Conservation (phyloP, 1,140 invertebrate species). For the Oreohelix idahoensis region DNA sequence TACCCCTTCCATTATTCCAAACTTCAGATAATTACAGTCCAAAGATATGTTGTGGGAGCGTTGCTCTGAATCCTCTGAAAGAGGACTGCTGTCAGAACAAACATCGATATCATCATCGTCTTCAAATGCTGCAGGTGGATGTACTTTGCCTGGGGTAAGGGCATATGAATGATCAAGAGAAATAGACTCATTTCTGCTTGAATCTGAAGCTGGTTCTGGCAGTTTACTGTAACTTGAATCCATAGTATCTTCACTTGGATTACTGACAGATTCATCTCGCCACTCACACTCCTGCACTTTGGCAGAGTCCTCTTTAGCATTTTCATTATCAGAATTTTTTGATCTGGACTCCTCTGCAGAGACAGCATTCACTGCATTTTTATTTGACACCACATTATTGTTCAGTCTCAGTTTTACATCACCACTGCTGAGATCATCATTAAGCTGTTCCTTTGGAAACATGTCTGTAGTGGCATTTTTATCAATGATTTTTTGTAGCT, state of each 20-base stretch:
- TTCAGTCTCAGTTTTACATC: background rate
- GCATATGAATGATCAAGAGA: constrained; percentile 42
- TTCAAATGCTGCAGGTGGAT: background rate
- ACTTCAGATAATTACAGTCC: constrained; percentile 47
- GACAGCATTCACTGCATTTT: background rate
- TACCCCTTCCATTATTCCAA: constrained; percentile 30
- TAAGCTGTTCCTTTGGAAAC: background rate
- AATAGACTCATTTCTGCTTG: background rate
- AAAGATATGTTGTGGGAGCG: constrained; percentile 44
- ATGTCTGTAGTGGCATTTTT: background rate
- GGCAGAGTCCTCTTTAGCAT: background rate
- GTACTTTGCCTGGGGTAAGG: constrained; percentile 12
- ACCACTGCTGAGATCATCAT: background rate
- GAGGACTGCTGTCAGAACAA: constrained; percentile 34
- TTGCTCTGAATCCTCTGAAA: constrained; percentile 47
- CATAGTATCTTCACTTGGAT: constrained; percentile 22
- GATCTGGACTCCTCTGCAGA: background rate
- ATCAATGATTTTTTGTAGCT: constrained; percentile 14
- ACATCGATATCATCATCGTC: constrained; percentile 36
- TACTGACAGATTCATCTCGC: constrained; percentile 3
- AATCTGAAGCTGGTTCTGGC: background rate
- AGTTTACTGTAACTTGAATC: constrained; percentile 30
- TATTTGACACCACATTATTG: constrained; percentile 6
- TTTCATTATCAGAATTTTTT: background rate
- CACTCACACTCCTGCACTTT: background rate